These are phyloP conservation scores for Nothobranchius kuhntae DNA, from an alignment of 2,113 vertebrate species.

Conservation along the genomic window DNA sequence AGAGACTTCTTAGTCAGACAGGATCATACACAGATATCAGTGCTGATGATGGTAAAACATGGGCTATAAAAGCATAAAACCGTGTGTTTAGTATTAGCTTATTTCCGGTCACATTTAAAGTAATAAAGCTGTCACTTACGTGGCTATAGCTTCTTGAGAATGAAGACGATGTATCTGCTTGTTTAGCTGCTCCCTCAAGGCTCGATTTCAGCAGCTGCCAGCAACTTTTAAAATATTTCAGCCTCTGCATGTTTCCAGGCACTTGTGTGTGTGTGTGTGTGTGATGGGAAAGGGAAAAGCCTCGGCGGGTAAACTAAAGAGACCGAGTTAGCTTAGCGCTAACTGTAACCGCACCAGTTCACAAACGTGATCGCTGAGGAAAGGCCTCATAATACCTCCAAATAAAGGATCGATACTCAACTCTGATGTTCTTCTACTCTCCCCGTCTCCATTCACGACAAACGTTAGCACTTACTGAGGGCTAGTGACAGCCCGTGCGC, in stretches of 20 bases:
- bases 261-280: not conserved
- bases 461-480: not conserved
- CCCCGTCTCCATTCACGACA: not conserved
- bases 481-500: not conserved
- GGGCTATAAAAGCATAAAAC: not conserved
- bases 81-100: not conserved
- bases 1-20: not conserved
- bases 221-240: conserved; percentile 40
- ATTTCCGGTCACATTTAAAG: not conserved
- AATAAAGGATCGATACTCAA: not conserved
- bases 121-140: conserved; percentile 63
- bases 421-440: not conserved
- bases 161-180: not conserved
- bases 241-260: conserved; percentile 65
- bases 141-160: conserved; percentile 48
- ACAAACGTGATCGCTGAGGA: not conserved
- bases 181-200: conserved; percentile 46
- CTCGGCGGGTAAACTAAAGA: not conserved
- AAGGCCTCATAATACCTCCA: conserved; percentile 5
- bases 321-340: not conserved
- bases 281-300: not conserved
- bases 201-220: conserved; percentile 59
- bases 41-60: not conserved
- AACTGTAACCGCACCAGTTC: not conserved
- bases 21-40: not conserved